Conservation (phyloP, 2,888 invertebrate genomes). For the Papilio elwesi region DNA sequence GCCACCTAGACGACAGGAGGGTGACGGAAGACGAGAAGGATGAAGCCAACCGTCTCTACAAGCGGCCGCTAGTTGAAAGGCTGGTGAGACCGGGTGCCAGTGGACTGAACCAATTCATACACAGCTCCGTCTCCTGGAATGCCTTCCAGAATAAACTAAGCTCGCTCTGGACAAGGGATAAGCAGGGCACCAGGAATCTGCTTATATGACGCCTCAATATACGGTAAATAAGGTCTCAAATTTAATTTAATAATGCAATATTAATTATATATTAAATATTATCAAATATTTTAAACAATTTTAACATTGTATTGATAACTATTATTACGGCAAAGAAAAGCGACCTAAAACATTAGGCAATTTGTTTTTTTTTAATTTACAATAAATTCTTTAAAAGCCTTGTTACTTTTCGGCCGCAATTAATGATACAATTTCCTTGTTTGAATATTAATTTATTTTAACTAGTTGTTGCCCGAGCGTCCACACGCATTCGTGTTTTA, state of each 20-base stretch:
- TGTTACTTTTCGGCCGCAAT: no score
- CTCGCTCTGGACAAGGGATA: conserved; percentile 60
- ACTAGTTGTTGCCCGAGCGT: no score
- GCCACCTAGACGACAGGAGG: conserved; percentile 88
- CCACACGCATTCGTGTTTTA: no score
- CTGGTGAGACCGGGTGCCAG: conserved; percentile 61
- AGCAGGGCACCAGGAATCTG: conserved; percentile 58
- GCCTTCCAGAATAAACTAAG: conserved; percentile 62
- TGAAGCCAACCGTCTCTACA: conserved; percentile 86
- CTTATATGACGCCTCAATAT: conserved; percentile 46
- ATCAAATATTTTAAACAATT: no score
- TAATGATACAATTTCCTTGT: no score
- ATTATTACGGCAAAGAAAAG: no score
- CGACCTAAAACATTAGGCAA: no score
- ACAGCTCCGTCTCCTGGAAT: conserved; percentile 65
- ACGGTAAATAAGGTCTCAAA: conserved; percentile 5
- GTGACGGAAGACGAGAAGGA: conserved; percentile 87
- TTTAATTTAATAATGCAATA: neutral
- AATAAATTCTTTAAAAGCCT: no score
- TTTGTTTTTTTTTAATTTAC: no score
- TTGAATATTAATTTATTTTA: no score
- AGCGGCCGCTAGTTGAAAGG: conserved; percentile 84
- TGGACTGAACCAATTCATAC: conserved; percentile 62
- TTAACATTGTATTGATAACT: no score
- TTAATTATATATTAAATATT: no score